Conservation (phyloP, 2,113 vertebrate species). For the Salvator merianae region DNA sequence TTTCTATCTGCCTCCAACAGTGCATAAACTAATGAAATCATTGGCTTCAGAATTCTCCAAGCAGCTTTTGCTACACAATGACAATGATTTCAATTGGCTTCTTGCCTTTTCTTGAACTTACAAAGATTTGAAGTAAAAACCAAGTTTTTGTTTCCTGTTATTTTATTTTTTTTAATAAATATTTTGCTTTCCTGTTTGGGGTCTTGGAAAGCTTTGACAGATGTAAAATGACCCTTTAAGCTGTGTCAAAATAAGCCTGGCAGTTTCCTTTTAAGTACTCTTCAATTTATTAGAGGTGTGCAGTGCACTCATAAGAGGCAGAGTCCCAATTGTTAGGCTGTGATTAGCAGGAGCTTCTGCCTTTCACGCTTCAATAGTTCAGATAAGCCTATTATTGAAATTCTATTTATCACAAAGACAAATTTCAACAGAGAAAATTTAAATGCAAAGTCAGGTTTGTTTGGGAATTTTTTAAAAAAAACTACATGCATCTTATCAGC, state of each 20-base stretch:
- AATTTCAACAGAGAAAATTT: slow-evolving; percentile 35
- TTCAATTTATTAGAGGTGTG: slow-evolving; percentile 11
- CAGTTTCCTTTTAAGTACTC: not conserved
- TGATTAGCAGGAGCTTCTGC: slow-evolving; percentile 31
- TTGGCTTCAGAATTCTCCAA: not conserved
- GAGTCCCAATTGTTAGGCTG: slow-evolving; percentile 40
- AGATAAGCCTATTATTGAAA: slow-evolving; percentile 43
- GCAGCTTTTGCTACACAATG: slow-evolving; percentile 16
- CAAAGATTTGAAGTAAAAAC: not conserved
- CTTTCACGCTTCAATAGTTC: slow-evolving; percentile 32
- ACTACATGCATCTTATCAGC: not conserved
- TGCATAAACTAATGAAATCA: slow-evolving; percentile 7
- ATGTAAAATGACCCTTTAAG: slow-evolving; percentile 26
- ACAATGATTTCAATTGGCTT: slow-evolving; percentile 38
- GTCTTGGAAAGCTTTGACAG: slow-evolving; percentile 22
- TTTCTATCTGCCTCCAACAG: not conserved
- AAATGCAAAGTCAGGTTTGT: not conserved
- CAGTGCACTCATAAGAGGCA: slow-evolving; percentile 5
- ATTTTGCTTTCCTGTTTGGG: slow-evolving; percentile 15
- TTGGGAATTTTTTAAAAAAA: no score
- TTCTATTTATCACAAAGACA: slow-evolving; percentile 22
- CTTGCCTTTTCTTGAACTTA: slow-evolving; percentile 2
- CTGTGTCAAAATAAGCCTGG: slow-evolving; percentile 18
- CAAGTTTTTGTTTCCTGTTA: not conserved
- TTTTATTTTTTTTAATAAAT: not conserved